A percentile compares a stretch with the other conserved stretches of the same genome.
Conservation (phyloP, 2,797 vertebrate species). For the Arnoldichthys spilopterus region DNA sequence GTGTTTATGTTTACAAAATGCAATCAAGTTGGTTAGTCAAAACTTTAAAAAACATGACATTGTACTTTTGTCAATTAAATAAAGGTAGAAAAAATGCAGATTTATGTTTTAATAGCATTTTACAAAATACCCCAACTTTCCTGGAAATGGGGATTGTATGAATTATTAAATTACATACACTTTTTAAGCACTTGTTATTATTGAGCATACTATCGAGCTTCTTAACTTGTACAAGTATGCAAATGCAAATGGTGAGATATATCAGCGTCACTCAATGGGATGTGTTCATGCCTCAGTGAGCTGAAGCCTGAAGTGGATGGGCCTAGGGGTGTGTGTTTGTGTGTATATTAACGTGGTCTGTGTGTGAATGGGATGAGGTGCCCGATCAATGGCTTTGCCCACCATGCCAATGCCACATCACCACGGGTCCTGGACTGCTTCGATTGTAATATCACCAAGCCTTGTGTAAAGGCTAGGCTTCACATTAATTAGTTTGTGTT, state of each 20-base stretch:
- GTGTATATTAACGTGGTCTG: not conserved
- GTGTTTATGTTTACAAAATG: no score
- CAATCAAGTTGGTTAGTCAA: no score
- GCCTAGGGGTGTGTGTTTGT: conserved; percentile 43
- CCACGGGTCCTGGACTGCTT: conserved; percentile 40
- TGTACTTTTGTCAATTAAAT: no score
- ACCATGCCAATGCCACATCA: conserved; percentile 64
- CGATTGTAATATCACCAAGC: conserved; percentile 54
- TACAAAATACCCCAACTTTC: no score
- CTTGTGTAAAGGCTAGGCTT: conserved; percentile 49
- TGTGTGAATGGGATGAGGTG: conserved; percentile 26
- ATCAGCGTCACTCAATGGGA: conserved; percentile 48
- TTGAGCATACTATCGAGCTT: not conserved
- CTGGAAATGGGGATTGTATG: no score
- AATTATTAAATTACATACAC: not conserved
- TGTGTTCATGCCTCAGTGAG: conserved; percentile 60
- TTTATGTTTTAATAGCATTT: no score
- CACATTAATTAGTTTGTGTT: conserved; percentile 64
- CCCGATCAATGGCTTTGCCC: conserved; percentile 64
- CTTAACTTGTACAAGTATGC: not conserved
- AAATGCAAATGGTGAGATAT: conserved; percentile 2
- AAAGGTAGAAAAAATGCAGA: no score
- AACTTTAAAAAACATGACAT: no score
- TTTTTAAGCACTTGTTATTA: not conserved
- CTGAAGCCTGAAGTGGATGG: conserved; percentile 48